Evolutionary conservation across 2,888 invertebrate species (phyloP), one percentile per base, ranked within the genome.

Genomic region (Acronicta psi): DNA sequence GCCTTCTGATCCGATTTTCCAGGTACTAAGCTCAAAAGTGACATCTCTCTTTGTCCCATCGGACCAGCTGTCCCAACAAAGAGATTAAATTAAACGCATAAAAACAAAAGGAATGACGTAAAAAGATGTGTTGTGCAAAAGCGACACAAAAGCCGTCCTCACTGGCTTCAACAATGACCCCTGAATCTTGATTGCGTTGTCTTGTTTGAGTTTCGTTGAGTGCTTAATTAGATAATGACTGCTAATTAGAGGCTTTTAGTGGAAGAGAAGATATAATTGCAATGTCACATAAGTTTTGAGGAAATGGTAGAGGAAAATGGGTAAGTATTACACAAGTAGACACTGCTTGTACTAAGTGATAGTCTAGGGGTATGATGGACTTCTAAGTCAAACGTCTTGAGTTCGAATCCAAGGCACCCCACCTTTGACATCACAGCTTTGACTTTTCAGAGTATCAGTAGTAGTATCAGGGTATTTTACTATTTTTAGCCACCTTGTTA

Each of bases 41-140:
- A 83, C 80, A 84, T 85, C 82, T 78, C 80, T 81, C 82, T 81
- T 81, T 81, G 79, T 84, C 77, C 69, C 75, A 68, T 72, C 79
- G 70, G 81, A 81, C 76, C 90, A 90, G 87, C 88, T 91, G 90
- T 82, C 80, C 78, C 75, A 85, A 87, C 87, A 88, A 86, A 82
- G 81, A 83, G 85, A 88, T 89, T 88, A 86, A 89, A 87, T 90
- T 89, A 88, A 86, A 86, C 79, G 80, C 80, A 84, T 52, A 78
- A 69, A 77, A 78, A 75, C 70, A 76, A 78, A 75, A 75, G 69
- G 54, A 75, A 67, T 82, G 46, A 46, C 37, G 50, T 62, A 70
- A 81, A 81, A 82, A 81, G 77, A 74, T 64, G 63, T 75, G 63
- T 72, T 64, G 43, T 52, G 51, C 56, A 54, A 69, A 77, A 47